Evolutionary conservation across 1,140 invertebrate species (phyloP).

Genomic region (Scylla paramamosain): DNA sequence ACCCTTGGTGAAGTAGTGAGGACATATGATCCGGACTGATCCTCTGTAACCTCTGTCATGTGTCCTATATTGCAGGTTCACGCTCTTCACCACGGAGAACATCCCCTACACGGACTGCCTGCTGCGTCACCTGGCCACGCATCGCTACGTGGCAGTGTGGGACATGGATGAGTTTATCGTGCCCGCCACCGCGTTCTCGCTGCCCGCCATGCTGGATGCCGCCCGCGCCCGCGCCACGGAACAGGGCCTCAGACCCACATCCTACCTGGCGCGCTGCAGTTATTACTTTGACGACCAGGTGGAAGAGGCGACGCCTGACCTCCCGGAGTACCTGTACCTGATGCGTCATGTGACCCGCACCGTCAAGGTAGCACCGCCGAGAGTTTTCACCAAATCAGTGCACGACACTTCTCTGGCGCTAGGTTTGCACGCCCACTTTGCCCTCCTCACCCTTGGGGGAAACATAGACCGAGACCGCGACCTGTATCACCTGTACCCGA

Average conservation of each 20-base stretch:
- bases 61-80: conserved; percentile 27
- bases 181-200: conserved; percentile 1
- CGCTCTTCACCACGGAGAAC: conserved; percentile 63
- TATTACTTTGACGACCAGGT: conserved; percentile 75
- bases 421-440: conserved; percentile 75
- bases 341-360: conserved; percentile 72
- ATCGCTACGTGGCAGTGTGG: conserved; percentile 65
- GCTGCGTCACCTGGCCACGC: conserved; percentile 56
- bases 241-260: conserved; percentile 61
- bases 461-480: conserved; percentile 49
- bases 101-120: conserved; percentile 71
- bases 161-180: conserved; percentile 68
- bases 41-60: no score
- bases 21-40: no score
- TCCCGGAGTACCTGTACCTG: conserved; percentile 57
- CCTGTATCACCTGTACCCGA: conserved; percentile 73
- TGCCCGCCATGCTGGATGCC: conserved; percentile 61
- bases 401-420: conserved; percentile 74
- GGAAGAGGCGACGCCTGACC: not conserved
- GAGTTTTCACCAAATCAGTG: conserved; percentile 67
- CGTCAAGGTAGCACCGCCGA: conserved; percentile 63
- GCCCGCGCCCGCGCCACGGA: conserved; percentile 27
- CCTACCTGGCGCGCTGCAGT: conserved; percentile 73
- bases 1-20: no score
- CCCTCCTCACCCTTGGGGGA: conserved; percentile 65